A percentile compares a stretch with the other conserved stretches of the same genome.
Evolutionary conservation across 2,113 vertebrate species (phyloP).

Genomic region (Ranitomeya variabilis): DNA sequence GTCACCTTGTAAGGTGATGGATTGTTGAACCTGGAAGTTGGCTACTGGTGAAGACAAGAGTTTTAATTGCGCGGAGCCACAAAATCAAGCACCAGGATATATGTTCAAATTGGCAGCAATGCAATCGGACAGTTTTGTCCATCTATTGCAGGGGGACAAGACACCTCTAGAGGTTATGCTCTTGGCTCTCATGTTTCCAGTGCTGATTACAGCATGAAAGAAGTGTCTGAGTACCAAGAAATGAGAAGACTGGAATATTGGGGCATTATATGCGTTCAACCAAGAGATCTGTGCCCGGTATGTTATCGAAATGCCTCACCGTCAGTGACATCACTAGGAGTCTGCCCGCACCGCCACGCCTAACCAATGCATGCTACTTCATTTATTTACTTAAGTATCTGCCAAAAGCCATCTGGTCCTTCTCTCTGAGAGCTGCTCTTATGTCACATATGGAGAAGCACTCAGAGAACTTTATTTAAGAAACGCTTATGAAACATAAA

Average conservation of each 20-base stretch:
- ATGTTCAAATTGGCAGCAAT: too few species aligned
- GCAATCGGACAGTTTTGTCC: too few species aligned
- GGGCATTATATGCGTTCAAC: neutral
- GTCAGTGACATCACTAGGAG: slow-evolving; percentile 14
- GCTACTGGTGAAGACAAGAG: too few species aligned
- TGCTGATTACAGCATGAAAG: neutral
- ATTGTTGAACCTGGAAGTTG: too few species aligned
- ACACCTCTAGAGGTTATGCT: neutral
- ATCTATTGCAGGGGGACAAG: too few species aligned
- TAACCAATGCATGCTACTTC: slow-evolving; percentile 36
- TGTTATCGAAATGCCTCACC: neutral
- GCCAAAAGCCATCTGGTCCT: slow-evolving; percentile 52
- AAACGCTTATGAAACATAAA: slow-evolving; percentile 53
- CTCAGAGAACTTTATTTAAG: slow-evolving; percentile 54
- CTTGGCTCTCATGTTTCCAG: neutral
- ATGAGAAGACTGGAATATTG: neutral
- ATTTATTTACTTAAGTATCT: slow-evolving; percentile 54
- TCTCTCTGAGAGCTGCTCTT: slow-evolving; percentile 30
- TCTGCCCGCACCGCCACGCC: neutral
- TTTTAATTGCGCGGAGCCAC: too few species aligned
- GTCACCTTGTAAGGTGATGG: too few species aligned
- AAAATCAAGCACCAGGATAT: too few species aligned
- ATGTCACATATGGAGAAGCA: slow-evolving; percentile 48
- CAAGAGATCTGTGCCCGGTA: neutral
- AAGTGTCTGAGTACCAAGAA: neutral